Evolutionary conservation across 2,113 vertebrate species (phyloP).

Genomic region (Probosciger aterrimus): DNA sequence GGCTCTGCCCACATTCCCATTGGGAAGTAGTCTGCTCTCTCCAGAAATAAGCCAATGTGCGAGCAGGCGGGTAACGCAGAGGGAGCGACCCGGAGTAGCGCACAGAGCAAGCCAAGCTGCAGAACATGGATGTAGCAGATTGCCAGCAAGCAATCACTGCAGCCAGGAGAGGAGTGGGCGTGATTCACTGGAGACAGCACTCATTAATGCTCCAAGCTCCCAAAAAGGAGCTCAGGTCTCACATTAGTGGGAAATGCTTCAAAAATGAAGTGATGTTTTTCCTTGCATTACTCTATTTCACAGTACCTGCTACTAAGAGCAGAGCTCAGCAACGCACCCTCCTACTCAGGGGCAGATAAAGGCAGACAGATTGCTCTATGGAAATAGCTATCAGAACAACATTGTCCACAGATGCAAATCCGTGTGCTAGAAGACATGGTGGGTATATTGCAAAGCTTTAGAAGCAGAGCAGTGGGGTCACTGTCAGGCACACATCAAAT

Average conservation of each 20-base stretch:
- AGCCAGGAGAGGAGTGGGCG: rapidly evolving
- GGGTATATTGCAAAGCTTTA: background rate
- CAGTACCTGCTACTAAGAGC: background rate
- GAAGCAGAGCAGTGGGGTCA: background rate
- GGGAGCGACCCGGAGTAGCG: background rate
- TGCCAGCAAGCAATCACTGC: background rate
- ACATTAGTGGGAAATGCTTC: background rate
- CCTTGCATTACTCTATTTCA: background rate
- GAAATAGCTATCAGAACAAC: background rate
- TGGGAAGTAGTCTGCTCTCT: background rate
- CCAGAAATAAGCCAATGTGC: background rate
- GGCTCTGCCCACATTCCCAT: background rate
- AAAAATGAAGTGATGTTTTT: background rate
- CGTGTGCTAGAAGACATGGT: background rate
- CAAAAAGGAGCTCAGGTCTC: background rate
- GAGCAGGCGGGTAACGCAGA: rapidly evolving
- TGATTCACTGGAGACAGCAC: background rate
- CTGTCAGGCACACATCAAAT: background rate
- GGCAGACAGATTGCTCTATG: background rate
- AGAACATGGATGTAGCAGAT: background rate
- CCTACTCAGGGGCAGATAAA: background rate
- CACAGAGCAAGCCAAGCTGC: background rate
- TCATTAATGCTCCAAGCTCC: background rate
- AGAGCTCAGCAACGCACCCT: background rate
- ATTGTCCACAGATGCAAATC: background rate